Base-by-base conservation (phyloP, 1,140 invertebrate species). In the Delia radicum region DNA sequence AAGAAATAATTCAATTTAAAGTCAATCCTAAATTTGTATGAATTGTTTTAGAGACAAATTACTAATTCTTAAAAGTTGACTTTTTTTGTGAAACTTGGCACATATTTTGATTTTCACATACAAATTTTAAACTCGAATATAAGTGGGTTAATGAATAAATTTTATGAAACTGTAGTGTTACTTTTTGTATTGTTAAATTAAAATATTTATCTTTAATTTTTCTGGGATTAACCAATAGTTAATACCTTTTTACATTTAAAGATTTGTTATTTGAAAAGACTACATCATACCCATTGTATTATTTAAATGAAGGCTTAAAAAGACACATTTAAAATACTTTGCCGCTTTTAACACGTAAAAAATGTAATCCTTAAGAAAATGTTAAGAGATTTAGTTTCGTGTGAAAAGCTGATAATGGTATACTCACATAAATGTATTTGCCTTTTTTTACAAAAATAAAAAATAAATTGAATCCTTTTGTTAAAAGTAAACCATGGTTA, bases 381-480 rank as follows among this genome's bases (percentile, higher is more conserved):
- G 37, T 42, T 42, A 42, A 42, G n/a, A 42, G 37, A 42, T 42
- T 42, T 15, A 42, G 37, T 37, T 42, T 42, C n/a, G 37, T 42
- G 37, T 13, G n/a, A 42, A 42, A 42, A 42, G 7, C 37, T 42
- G 37, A 15, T 42, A 42, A 42, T 42, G n/a, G 37, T 15, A n/a
- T n/a, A 42, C 37, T 42, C 37, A 42, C 12, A 15, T 42, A 42
- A 42, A 33, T 42, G 37, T 42, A 42, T 42, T 42, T 42, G 37
- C 37, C 37, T 42, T 55, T 55, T 55, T 55, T 55, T 24, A 55
- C 48, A 21, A 55, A 48, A 48, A n/a, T n/a, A n/a, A 48, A 55
- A 55, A 55, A 55, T 55, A 55, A n/a, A 55, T 55, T 55, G 48
- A 55, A 55, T 21, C 48, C 48, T 55, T 55, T 55, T 55, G 48